phyloP scores from a whole-genome alignment of 2,888 invertebrate genomes.

The Phorcus lineatus region DNA sequence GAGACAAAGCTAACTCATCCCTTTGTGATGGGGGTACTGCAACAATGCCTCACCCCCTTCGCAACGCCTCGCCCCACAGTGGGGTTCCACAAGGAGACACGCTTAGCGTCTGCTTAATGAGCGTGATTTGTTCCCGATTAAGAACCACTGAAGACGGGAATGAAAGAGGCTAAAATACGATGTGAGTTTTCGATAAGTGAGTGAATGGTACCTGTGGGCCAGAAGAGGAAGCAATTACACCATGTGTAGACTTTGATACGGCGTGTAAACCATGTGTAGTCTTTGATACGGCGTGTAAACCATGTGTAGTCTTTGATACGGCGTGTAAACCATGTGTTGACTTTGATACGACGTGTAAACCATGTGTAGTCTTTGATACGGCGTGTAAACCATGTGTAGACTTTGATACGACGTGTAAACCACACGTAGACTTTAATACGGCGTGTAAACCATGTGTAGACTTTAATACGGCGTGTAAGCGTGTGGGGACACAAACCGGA shows the following conservation, averaged over 20 bases:
- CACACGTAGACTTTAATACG: neutral
- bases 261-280: neutral
- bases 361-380: neutral
- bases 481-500: too few species aligned
- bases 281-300: neutral
- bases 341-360: neutral
- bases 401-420: neutral
- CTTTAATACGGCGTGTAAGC: neutral
- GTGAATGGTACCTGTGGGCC: neutral
- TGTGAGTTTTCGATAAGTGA: conserved; percentile 12
- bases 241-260: neutral
- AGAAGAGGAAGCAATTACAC: neutral
- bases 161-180: neutral
- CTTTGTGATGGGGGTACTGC: neutral
- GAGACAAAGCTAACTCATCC: conserved; percentile 17
- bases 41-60: neutral
- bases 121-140: conserved; percentile 8
- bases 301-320: neutral
- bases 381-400: conserved; percentile 3
- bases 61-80: neutral
- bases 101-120: conserved; percentile 11
- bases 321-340: neutral
- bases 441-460: conserved; percentile 3
- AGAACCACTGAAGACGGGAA: neutral
- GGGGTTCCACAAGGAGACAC: conserved; percentile 1